Conservation (phyloP, 1,140 invertebrate species). For the Hyles vespertilio region DNA sequence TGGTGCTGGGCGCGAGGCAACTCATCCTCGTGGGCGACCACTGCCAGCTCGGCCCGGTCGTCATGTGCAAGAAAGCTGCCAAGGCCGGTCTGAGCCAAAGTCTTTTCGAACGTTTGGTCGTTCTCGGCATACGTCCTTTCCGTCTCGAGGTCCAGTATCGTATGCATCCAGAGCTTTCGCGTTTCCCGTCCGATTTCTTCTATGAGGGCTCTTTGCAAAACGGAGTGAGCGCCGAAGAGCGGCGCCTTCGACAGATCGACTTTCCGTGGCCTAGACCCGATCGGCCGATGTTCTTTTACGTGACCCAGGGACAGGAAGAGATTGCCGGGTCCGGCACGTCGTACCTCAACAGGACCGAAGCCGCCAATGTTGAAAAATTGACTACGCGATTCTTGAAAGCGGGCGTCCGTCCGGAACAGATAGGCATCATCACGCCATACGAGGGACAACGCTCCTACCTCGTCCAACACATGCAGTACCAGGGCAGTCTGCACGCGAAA, state of each 20-base stretch:
- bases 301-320: conserved; percentile 98
- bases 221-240: conserved; percentile 97
- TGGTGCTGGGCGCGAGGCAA: conserved; percentile 97
- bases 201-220: conserved; percentile 99
- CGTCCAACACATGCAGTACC: conserved; percentile 99
- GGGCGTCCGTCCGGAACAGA: conserved; percentile 98
- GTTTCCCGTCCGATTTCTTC: conserved; percentile 99
- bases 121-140: conserved; percentile 96
- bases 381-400: conserved; percentile 94
- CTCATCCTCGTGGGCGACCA: conserved; percentile 98
- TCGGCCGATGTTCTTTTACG: conserved; percentile 99
- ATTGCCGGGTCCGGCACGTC: conserved; percentile 99
- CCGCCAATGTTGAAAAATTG: conserved; percentile 98
- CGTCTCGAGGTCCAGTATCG: conserved; percentile 98
- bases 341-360: conserved; percentile 98
- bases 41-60: conserved; percentile 98
- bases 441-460: conserved; percentile 99
- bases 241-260: conserved; percentile 92
- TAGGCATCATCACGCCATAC: conserved; percentile 99
- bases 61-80: conserved; percentile 99
- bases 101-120: conserved; percentile 97
- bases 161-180: conserved; percentile 98
- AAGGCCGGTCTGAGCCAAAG: conserved; percentile 97
- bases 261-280: conserved; percentile 98
- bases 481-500: conserved; percentile 96